Conservation (phyloP, 2,888 invertebrate genomes). For the Heteromurus nitidus region DNA sequence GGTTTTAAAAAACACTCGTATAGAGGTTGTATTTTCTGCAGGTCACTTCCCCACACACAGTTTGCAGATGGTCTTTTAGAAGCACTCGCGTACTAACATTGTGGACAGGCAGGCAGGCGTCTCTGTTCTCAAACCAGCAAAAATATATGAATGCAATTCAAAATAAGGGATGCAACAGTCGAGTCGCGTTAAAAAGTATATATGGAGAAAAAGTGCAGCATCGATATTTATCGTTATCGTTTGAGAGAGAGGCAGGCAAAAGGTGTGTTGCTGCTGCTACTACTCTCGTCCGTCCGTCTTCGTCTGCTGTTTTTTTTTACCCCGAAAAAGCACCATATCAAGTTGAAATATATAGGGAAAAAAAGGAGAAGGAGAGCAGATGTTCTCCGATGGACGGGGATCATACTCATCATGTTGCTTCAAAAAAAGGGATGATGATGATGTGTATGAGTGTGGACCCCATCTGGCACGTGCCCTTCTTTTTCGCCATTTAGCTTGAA, state of each 20-base stretch:
- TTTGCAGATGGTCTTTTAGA: constrained; percentile 51
- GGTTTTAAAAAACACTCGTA: constrained; percentile 30
- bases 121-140: constrained; percentile 17
- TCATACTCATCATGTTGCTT: constrained; percentile 14
- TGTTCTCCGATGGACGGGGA: constrained; percentile 58
- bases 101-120: constrained; percentile 1
- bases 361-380: constrained; percentile 67
- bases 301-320: constrained; percentile 38
- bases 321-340: constrained; percentile 52
- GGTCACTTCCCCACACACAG: constrained; percentile 34
- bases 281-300: background rate
- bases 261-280: constrained; percentile 29
- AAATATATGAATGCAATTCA: background rate
- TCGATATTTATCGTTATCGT: constrained; percentile 12
- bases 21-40: constrained; percentile 24
- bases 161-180: constrained; percentile 36
- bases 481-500: constrained; percentile 45
- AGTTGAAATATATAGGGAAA: too few species aligned
- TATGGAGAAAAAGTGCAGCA: too few species aligned
- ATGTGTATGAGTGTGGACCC: constrained; percentile 51
- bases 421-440: constrained; percentile 11
- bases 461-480: constrained; percentile 72
- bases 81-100: constrained; percentile 1
- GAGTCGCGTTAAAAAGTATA: constrained; percentile 12
- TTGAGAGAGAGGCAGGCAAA: background rate